phyloP scores from a whole-genome alignment of 2,888 invertebrate genomes.

The Polydesmus complanatus region DNA sequence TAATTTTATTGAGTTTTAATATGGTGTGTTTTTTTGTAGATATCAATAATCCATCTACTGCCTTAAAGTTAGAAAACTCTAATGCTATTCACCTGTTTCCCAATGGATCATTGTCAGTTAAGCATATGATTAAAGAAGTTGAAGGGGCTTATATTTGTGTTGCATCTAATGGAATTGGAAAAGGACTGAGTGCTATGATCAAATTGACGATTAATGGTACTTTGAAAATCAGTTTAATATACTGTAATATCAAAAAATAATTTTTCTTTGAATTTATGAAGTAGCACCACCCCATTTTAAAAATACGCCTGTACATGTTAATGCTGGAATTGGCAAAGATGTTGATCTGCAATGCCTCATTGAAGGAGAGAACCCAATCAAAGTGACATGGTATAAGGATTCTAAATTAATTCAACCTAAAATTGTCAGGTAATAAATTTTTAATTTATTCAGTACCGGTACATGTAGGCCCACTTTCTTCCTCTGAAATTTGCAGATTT shows the following conservation, averaged over 20 bases:
- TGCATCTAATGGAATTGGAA: slow-evolving; percentile 17
- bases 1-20: no score
- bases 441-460: no score
- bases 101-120: slow-evolving; percentile 14
- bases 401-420: not conserved
- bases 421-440: not conserved
- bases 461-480: no score
- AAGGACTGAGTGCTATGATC: slow-evolving; percentile 10
- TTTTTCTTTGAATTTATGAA: not conserved
- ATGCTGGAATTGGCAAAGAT: not conserved
- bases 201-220: slow-evolving; percentile 15
- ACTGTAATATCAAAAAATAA: not conserved
- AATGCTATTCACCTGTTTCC: not conserved
- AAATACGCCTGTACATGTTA: not conserved
- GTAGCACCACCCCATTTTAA: not conserved
- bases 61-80: not conserved
- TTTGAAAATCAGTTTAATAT: not conserved
- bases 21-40: not conserved
- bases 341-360: not conserved
- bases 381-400: not conserved
- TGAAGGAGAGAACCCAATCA: not conserved
- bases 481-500: no score
- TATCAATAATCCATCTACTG: not conserved
- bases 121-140: slow-evolving; percentile 4
- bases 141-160: slow-evolving; percentile 17